These are phyloP conservation scores for Orius insidiosus DNA, from an alignment of 1,140 invertebrate species.

Conservation along the genomic window DNA sequence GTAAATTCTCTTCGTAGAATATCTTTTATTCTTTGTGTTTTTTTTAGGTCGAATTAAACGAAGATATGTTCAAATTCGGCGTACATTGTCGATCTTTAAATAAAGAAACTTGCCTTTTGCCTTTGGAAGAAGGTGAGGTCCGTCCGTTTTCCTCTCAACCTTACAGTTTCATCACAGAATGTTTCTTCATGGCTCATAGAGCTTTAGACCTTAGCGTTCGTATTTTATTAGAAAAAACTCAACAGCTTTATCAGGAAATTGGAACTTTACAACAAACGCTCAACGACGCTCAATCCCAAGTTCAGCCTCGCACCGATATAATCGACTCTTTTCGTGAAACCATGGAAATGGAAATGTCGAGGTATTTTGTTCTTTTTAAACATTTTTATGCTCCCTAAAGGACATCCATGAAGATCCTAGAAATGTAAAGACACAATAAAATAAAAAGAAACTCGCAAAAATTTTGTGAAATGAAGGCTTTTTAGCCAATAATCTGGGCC, in stretches of 20 bases:
- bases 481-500: no score
- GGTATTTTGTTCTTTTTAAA: no score
- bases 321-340: slow-evolving; percentile 39
- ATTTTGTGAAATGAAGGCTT: no score
- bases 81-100: slow-evolving; percentile 48
- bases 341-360: slow-evolving; percentile 42
- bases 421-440: no score
- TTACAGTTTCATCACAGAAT: slow-evolving; percentile 76
- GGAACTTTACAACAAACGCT: slow-evolving; percentile 53
- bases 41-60: slow-evolving; percentile 24
- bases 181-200: slow-evolving; percentile 78
- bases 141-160: slow-evolving; percentile 31
- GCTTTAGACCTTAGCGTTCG: slow-evolving; percentile 67
- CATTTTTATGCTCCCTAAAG: no score
- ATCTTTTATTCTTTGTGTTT: no score
- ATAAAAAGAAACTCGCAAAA: no score
- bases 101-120: slow-evolving; percentile 62
- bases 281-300: slow-evolving; percentile 36
- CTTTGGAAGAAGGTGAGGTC: slow-evolving; percentile 35
- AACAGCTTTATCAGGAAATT: slow-evolving; percentile 49
- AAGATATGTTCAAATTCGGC: slow-evolving; percentile 19
- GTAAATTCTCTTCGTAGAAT: slow-evolving; percentile 34
- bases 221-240: slow-evolving; percentile 59
- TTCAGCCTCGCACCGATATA: slow-evolving; percentile 28
- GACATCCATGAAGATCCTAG: no score